phyloP scores from a whole-genome alignment of 2,888 invertebrate genomes.

The Coenonympha arcania region DNA sequence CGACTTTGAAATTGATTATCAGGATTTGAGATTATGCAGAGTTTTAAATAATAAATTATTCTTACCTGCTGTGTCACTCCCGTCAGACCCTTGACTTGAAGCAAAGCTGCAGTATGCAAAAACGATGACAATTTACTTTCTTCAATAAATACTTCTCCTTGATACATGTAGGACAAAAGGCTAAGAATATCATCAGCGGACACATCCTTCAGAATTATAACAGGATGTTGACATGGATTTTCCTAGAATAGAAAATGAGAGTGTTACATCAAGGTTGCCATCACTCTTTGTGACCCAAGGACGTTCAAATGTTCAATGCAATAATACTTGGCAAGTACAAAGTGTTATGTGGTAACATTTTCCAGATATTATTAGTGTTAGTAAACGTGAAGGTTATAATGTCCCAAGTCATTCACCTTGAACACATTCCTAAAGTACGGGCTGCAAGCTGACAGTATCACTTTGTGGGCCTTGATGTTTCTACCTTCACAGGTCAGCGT shows the following conservation, averaged over 20 bases:
- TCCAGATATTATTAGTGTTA: conserved; percentile 20
- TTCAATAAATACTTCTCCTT: conserved; percentile 80
- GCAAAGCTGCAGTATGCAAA: conserved; percentile 77
- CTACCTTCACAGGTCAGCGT: conserved; percentile 82
- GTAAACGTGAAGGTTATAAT: conserved; percentile 63
- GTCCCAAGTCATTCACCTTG: conserved; percentile 76
- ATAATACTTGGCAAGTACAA: conserved; percentile 4
- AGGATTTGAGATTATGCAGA: too few relatives aligned
- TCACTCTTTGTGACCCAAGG: not conserved
- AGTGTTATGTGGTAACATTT: conserved; percentile 12
- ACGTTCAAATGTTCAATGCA: not conserved
- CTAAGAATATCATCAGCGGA: conserved; percentile 78
- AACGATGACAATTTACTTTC: conserved; percentile 79
- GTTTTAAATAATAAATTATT: not conserved
- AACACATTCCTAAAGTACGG: conserved; percentile 83
- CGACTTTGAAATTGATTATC: too few relatives aligned
- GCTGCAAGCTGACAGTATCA: conserved; percentile 82
- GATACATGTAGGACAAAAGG: conserved; percentile 80
- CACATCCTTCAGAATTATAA: conserved; percentile 81
- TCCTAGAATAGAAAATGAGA: conserved; percentile 62
- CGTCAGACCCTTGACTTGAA: conserved; percentile 79
- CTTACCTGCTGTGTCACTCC: conserved; percentile 70
- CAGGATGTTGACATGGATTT: conserved; percentile 82
- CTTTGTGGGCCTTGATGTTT: conserved; percentile 82
- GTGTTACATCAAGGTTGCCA: not conserved